These are phyloP conservation scores for Volucella zonaria DNA, from an alignment of 2,888 invertebrate species.

Conservation along the genomic window DNA sequence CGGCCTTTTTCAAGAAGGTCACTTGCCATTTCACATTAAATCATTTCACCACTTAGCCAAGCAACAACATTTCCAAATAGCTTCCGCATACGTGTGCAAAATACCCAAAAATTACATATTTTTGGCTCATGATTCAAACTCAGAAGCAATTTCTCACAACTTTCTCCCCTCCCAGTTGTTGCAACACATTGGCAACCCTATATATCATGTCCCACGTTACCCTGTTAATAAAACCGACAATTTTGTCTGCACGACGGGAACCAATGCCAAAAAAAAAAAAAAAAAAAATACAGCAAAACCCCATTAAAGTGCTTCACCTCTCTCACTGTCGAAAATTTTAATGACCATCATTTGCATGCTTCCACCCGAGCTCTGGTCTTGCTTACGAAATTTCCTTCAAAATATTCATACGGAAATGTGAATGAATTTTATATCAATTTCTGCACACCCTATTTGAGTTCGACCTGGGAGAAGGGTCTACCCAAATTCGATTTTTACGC, in stretches of 20 bases:
- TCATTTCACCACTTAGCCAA: no score
- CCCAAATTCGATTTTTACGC: constrained; percentile 35
- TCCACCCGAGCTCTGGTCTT: constrained; percentile 5
- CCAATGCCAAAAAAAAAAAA: constrained; percentile 10
- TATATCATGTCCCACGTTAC: neutral
- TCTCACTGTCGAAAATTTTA: constrained; percentile 41
- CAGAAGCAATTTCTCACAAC: neutral
- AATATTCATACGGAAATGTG: constrained; percentile 38
- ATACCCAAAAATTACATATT: constrained; percentile 1
- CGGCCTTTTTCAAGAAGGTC: no score
- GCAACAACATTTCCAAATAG: no score
- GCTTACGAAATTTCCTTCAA: constrained; percentile 11
- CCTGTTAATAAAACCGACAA: neutral
- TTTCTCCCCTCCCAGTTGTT: neutral
- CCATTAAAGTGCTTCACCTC: constrained; percentile 15
- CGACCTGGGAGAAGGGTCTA: constrained; percentile 6
- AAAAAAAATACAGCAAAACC: neutral
- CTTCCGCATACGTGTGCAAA: no score
- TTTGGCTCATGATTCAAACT: constrained; percentile 2
- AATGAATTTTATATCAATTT: constrained; percentile 33
- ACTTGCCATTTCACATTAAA: no score
- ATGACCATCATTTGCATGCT: constrained; percentile 48
- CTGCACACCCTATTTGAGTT: constrained; percentile 39
- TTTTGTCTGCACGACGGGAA: constrained; percentile 1
- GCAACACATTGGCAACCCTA: constrained; percentile 20